Base-by-base conservation (phyloP, 2,113 vertebrate species). In the Epinephelus fuscoguttatus region DNA sequence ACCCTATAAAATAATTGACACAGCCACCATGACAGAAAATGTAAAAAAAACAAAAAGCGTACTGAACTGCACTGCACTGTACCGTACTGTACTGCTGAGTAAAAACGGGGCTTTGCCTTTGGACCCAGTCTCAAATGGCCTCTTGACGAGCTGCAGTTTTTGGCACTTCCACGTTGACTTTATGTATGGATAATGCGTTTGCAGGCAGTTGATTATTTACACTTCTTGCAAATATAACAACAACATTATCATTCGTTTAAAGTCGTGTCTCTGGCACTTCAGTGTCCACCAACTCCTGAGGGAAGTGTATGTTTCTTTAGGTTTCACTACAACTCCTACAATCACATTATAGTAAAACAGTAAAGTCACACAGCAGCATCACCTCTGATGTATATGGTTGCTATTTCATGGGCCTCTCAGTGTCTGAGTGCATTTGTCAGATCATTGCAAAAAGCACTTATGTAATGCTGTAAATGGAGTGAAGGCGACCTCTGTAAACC, bases 381-480 rank as follows among this genome's bases (percentile, higher is more conserved):
- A 3, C 50, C 56, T 27, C 19, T 78, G 42, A 50, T 27, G 18
- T 27, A 69, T 21, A 50, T 33, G 1, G 19, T 21, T 33, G 49
- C 19, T 37, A 9, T 49, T 57, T 56, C 30, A 55, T 40, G 33
- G 27, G 18, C 37, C 50, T 56, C 23, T 72, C 10, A 56, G 19
- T 23, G 42, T 21, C 53, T 27, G 11, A n/a, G 13, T 37, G 18
- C 17, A 27, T 61, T 4, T 18, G 15, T 23, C 47, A 64, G 9
- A 52, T 30, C 27, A 18, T 10, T 63, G 53, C 70, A 45, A 40
- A 33, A 60, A 30, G 15, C 53, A 55, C 50, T 59, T 55, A 6
- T 12, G 2, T 76, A 70, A 70, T 70, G 33, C 27, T 77, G 55
- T 21, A 56, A 67, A 37, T 11, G 42, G 55, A 76, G 18, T 23